These are phyloP conservation scores for Petromus typicus DNA, from an alignment of 2,113 vertebrate species.

Conservation along the genomic window DNA sequence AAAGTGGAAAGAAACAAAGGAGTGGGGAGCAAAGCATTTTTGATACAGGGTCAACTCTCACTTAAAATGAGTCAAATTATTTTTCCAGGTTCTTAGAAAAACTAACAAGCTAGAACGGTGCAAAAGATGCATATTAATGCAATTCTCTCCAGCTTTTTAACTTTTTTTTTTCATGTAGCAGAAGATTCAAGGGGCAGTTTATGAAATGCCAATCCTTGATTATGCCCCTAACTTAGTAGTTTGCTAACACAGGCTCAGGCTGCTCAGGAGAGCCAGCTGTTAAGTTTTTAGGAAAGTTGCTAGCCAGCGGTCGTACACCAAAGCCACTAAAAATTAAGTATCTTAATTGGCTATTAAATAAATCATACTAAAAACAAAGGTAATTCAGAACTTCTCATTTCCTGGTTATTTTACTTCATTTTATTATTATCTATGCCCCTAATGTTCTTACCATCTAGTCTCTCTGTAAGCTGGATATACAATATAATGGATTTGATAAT, in stretches of 20 bases:
- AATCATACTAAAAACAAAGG: slow-evolving; percentile 23
- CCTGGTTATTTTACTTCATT: slow-evolving; percentile 30
- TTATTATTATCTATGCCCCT: neutral
- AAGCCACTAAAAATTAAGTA: slow-evolving; percentile 18
- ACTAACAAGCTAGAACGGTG: neutral
- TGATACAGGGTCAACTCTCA: neutral
- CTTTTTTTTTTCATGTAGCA: neutral
- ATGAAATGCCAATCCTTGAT: slow-evolving; percentile 34
- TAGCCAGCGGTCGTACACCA: neutral
- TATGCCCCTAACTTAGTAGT: neutral
- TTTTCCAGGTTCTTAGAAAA: slow-evolving; percentile 52
- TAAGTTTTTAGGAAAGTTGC: slow-evolving; percentile 19
- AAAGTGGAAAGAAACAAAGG: slow-evolving; percentile 20
- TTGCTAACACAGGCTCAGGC: neutral
- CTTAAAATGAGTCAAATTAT: slow-evolving; percentile 40
- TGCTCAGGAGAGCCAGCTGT: neutral
- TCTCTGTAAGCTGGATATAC: neutral
- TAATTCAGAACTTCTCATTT: slow-evolving; percentile 31
- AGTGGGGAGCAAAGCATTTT: neutral
- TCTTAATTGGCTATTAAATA: slow-evolving; percentile 4
- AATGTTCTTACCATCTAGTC: neutral
- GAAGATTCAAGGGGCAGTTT: slow-evolving; percentile 5
- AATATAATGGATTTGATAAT: neutral
- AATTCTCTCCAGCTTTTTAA: neutral
- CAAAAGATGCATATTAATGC: slow-evolving; percentile 6